Evolutionary conservation across 2,797 vertebrate species (phyloP).

Genomic region (Calcarius lapponicus): DNA sequence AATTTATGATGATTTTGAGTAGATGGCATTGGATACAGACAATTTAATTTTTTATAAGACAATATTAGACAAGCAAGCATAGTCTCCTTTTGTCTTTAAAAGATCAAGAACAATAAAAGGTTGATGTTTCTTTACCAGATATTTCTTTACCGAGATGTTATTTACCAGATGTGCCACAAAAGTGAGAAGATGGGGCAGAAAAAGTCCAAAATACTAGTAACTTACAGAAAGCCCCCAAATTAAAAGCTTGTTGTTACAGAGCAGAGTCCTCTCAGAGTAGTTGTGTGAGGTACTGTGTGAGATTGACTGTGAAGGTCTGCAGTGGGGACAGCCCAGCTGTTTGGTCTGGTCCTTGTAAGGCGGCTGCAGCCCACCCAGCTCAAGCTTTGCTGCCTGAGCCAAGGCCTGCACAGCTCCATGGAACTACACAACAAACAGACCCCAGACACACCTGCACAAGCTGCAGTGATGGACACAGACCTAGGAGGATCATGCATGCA

Average conservation of each 20-base stretch:
- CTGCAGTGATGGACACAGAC: background rate
- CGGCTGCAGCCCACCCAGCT: background rate
- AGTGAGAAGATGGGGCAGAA: background rate
- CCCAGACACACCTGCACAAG: background rate
- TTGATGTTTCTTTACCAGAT: no score
- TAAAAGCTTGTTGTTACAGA: background rate
- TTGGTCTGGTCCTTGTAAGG: background rate
- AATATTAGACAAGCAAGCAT: background rate
- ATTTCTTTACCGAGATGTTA: background rate
- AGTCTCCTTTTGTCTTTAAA: background rate
- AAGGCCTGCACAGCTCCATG: background rate
- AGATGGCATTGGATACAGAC: background rate
- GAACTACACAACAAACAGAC: background rate
- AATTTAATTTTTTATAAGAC: background rate
- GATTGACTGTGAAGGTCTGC: background rate
- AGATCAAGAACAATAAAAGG: background rate
- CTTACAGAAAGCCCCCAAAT: background rate
- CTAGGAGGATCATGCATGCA: accelerated
- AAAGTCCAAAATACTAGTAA: background rate
- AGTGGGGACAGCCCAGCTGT: background rate
- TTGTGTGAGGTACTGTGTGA: accelerated
- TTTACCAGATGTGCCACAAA: background rate
- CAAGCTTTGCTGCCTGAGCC: background rate
- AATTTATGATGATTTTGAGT: background rate
- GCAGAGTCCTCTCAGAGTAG: background rate